These are phyloP conservation scores for Dynastes maya DNA, from an alignment of 2,888 invertebrate genomes.

Conservation along the genomic window DNA sequence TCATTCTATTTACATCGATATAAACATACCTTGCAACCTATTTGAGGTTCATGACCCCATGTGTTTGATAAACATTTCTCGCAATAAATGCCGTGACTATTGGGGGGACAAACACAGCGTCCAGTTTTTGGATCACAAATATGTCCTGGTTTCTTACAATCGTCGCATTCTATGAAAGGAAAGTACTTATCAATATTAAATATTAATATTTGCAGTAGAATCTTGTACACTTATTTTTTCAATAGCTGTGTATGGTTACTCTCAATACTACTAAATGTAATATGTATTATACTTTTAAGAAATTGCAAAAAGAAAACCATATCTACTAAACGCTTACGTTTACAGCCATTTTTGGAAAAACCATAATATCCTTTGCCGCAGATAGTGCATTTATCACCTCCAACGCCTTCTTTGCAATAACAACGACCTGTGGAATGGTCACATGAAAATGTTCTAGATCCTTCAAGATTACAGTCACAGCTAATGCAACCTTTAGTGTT, in stretches of 20 bases:
- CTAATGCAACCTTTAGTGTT: slow-evolving; percentile 83
- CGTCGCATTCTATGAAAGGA: slow-evolving; percentile 79
- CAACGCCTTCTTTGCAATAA: slow-evolving; percentile 83
- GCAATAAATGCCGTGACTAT: slow-evolving; percentile 88
- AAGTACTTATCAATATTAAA: slow-evolving; percentile 35
- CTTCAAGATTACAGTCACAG: slow-evolving; percentile 86
- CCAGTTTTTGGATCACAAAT: slow-evolving; percentile 93
- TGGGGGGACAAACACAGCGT: slow-evolving; percentile 92
- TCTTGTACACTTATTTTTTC: slow-evolving; percentile 5
- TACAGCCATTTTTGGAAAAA: slow-evolving; percentile 83
- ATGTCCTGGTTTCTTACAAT: slow-evolving; percentile 86
- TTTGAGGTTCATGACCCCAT: slow-evolving; percentile 83
- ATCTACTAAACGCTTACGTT: slow-evolving; percentile 72
- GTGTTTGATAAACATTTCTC: slow-evolving; percentile 85
- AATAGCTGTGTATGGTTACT: too few relatives aligned
- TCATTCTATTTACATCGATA: not conserved
- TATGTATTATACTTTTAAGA: too few relatives aligned
- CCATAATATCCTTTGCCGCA: slow-evolving; percentile 87
- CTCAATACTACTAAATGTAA: too few relatives aligned
- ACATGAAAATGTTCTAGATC: slow-evolving; percentile 80
- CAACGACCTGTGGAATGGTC: slow-evolving; percentile 85
- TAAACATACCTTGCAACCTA: slow-evolving; percentile 82
- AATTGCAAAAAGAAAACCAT: not conserved
- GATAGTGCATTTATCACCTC: slow-evolving; percentile 80
- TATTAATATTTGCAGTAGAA: slow-evolving; percentile 20